These are phyloP conservation scores for Slavum lentiscoides DNA, from an alignment of 2,888 invertebrate species.

Conservation along the genomic window DNA sequence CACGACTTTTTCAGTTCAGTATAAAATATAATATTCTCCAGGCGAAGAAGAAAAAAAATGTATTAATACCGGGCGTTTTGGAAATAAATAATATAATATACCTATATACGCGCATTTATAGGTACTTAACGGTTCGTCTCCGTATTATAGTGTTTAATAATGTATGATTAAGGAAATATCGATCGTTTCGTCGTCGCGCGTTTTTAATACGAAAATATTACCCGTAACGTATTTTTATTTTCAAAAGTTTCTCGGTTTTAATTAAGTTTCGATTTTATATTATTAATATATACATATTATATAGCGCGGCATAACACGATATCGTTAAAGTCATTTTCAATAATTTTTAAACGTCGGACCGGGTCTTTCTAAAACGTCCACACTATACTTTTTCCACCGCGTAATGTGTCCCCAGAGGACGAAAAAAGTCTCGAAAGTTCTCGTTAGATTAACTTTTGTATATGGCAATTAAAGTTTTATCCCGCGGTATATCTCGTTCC, in stretches of 20 bases:
- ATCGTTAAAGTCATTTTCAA: background rate
- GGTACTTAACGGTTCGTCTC: too few species aligned
- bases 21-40: background rate
- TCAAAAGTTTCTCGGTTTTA: background rate
- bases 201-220: too few species aligned
- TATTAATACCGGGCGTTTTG: background rate
- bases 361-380: background rate
- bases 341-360: background rate
- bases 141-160: too few species aligned
- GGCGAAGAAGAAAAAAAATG: background rate
- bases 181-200: too few species aligned
- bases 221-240: background rate
- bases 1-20: background rate
- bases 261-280: background rate
- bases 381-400: background rate
- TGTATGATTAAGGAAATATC: too few species aligned
- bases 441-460: background rate
- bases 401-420: background rate
- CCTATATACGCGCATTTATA: too few species aligned
- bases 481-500: too few species aligned
- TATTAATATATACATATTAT: background rate
- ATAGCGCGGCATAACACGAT: background rate
- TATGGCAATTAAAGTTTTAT: slow-evolving; percentile 11
- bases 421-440: background rate
- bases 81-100: background rate